Conservation (phyloP, 2,888 invertebrate genomes). For the Biston betularia region DNA sequence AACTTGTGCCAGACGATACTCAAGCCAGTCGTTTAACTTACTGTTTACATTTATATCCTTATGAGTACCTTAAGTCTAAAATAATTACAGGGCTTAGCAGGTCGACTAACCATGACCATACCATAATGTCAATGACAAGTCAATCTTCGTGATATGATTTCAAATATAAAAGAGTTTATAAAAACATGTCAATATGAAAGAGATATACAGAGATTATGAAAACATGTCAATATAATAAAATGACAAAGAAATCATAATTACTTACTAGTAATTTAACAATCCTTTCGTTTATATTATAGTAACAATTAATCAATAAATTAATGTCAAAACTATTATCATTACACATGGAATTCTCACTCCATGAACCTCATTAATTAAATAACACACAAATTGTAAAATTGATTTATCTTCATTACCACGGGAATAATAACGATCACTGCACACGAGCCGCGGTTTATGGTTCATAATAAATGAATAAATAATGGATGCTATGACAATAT, state of each 20-base stretch:
- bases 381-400: conserved; percentile 45
- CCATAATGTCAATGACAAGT: too few relatives aligned
- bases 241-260: too few relatives aligned
- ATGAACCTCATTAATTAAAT: conserved; percentile 35
- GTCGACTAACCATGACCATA: too few relatives aligned
- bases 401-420: conserved; percentile 52
- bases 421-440: conserved; percentile 51
- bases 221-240: too few relatives aligned
- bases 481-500: conserved; percentile 57
- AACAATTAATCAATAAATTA: conserved; percentile 16
- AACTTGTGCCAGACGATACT: conserved; percentile 21
- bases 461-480: conserved; percentile 62
- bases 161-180: too few relatives aligned
- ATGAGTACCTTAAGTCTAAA: not conserved
- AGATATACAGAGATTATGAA: too few relatives aligned
- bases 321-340: conserved; percentile 15
- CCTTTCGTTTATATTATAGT: not conserved
- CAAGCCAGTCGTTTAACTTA: conserved; percentile 4
- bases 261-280: too few relatives aligned
- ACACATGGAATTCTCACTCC: conserved; percentile 9
- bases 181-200: too few relatives aligned
- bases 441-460: conserved; percentile 45
- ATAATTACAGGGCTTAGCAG: not conserved
- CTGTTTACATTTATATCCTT: not conserved
- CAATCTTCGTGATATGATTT: too few relatives aligned